Base-by-base conservation (phyloP, 2,113 vertebrate species). In the Marmota flaviventris region DNA sequence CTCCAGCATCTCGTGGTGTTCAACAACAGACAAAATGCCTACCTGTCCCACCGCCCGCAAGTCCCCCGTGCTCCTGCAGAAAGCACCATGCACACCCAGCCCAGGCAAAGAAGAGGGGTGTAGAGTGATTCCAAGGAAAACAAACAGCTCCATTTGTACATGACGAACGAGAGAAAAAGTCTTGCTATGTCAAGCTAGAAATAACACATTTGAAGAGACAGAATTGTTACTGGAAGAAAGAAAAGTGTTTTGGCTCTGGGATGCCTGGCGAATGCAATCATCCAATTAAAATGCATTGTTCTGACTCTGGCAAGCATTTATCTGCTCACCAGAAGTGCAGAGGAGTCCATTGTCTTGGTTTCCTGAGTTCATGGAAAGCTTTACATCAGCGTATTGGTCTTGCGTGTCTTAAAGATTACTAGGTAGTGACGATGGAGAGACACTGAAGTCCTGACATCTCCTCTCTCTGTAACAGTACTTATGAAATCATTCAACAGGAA, bases 171-270 rank as follows among this genome's bases (percentile, higher is more conserved):
- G 48, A 85, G 67, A 39, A 29, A 86, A 87, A 84, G 34, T 56
- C 93, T 69, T 22, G 45, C 27, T n/a, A 3, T 63, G 69, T 91
- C 56, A 51, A 91, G 78, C 58, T 77, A 58, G 92, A 95, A 91
- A 83, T n/a, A 95, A 95, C 63, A 78, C 63, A 48, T 91, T 92
- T 95, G 51, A 27, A 82, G 89, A 92, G 70, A 56, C 48, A 86
- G 70, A 89, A 85, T 89, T 69, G 45, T 93, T 56, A 20, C 34
- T 76, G 25, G n/a, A 22, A 67, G 32, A 78, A 82, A 25, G 27
- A 45, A 29, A 61, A 89, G 45, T 27, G 14, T 2, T n/a, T 32
- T 8, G 76, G 39, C 67, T 70, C 51, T 17, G 20, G 32, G n/a
- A 48, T 63, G 45, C 45, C 75, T 78, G 69, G 39, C 42, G 20